Base-by-base conservation (phyloP, 2,888 invertebrate species). In the Spisula subtruncata region DNA sequence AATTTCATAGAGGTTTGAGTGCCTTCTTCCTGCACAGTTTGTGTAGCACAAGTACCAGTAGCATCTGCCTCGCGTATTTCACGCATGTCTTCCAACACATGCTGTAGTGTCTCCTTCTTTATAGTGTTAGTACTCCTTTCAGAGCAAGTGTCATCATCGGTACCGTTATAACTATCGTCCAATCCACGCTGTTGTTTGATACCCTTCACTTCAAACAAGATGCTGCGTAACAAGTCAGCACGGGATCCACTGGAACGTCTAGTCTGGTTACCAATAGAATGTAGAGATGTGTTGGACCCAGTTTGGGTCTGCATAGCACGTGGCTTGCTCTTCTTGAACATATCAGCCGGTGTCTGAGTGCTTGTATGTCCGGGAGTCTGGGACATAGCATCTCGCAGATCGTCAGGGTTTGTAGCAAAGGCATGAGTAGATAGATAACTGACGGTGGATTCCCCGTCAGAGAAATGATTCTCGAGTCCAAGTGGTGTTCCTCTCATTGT, bases 311-410 rank as follows among this genome's bases (percentile, higher is more conserved):
- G 94, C 90, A 93, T 93, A 51, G 92, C 86, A 8, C 92, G 91
- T 25, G 92, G 93, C 88, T 93, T 92, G 56, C 90, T 92, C 60
- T 91, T 92, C 29, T 83, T 85, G 92, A 92, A 91, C 89, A 92
- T 92, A 60, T 92, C 92, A 6, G 91, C 87, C 2, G 94, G 93
- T 8, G 96, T 96, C 92, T 96, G 96, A 4, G 95, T 95, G 29
- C 93, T 89, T 41, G 94, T 94, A 90, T 95, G 94, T 16, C 95
- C 95, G 5, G 95, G 95, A 4, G 96, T 96, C 89, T 96, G 96
- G 16, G 94, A 94, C 12, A 92, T 89, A 16, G 93, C 93, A 92
- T 96, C 94, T 75, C 94, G 91, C 41, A 95, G 87, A 88, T 94
- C 93, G 51, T 94, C 94, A 6, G 95, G 95, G 83, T 95, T 94